phyloP scores from a whole-genome alignment of 1,140 invertebrate species.

The Tetramorium parvispinum region DNA sequence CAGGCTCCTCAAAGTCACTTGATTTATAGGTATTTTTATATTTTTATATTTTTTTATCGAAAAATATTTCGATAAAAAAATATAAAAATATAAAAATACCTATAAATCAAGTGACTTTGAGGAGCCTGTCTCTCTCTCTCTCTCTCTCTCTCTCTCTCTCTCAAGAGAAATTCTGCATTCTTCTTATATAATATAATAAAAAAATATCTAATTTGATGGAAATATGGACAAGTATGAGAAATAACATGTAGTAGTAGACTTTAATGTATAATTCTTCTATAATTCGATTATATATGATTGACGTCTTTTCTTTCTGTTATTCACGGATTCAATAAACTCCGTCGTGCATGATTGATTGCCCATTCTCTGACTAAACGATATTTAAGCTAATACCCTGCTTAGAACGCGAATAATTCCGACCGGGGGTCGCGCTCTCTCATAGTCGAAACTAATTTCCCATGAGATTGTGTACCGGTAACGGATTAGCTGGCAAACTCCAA shows the following conservation, averaged over 20 bases:
- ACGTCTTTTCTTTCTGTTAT: neutral
- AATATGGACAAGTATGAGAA: neutral
- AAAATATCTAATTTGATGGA: neutral
- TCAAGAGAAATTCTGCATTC: neutral
- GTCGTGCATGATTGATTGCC: slow-evolving; percentile 1
- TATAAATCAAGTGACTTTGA: too few relatives aligned
- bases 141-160: neutral
- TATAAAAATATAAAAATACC: too few relatives aligned
- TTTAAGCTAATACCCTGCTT: slow-evolving; percentile 20
- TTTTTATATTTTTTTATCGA: too few relatives aligned
- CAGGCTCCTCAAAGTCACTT: too few relatives aligned
- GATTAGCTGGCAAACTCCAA: slow-evolving; percentile 44
- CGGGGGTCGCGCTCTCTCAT: slow-evolving; percentile 33
- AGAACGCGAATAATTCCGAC: slow-evolving; percentile 30
- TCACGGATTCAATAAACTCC: slow-evolving; percentile 1
- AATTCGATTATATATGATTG: neutral
- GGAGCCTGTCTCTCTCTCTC: neutral
- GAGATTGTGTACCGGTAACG: slow-evolving; percentile 45
- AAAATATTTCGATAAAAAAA: too few relatives aligned
- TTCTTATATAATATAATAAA: neutral
- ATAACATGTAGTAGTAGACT: neutral
- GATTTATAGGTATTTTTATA: too few relatives aligned
- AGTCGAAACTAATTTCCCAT: slow-evolving; percentile 56
- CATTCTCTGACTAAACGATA: neutral
- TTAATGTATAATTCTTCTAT: neutral